Conservation (phyloP, 1,140 invertebrate species). For the Drosophila simulans region DNA sequence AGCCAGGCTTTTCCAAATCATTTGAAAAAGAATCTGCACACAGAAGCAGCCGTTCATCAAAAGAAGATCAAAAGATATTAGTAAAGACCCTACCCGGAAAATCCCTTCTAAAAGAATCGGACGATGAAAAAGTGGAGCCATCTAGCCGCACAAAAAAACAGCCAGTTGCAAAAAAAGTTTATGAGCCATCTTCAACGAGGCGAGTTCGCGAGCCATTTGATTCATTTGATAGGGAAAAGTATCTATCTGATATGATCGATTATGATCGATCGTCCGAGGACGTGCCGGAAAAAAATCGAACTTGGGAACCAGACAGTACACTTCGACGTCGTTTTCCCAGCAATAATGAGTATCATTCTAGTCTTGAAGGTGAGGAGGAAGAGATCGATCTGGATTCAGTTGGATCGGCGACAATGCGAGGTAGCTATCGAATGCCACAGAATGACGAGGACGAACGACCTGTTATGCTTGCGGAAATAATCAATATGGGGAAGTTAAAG, state of each 20-base stretch:
- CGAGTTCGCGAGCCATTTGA: constrained; percentile 3
- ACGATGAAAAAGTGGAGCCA: neutral
- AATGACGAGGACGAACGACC: neutral
- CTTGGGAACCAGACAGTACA: neutral
- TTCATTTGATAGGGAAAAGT: neutral
- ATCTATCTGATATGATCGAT: neutral
- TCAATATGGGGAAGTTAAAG: neutral
- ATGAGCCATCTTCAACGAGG: neutral
- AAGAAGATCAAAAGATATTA: neutral
- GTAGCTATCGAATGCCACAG: neutral
- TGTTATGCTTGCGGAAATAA: constrained; percentile 3
- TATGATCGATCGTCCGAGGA: constrained; percentile 13
- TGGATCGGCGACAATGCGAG: constrained; percentile 1
- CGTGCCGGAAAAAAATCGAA: neutral
- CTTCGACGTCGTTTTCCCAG: neutral
- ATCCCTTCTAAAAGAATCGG: neutral
- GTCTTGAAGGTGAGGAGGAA: neutral
- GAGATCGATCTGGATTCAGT: neutral
- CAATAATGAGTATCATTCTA: neutral
- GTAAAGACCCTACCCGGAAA: neutral
- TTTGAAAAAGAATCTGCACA: neutral
- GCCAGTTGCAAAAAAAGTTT: neutral
- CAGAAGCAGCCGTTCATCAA: neutral
- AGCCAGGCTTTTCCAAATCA: neutral
- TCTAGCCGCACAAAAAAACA: neutral